Evolutionary conservation across 2,113 vertebrate genomes (phyloP), one percentile per base, ranked within the genome.

Genomic region (Poicephalus gulielmi): DNA sequence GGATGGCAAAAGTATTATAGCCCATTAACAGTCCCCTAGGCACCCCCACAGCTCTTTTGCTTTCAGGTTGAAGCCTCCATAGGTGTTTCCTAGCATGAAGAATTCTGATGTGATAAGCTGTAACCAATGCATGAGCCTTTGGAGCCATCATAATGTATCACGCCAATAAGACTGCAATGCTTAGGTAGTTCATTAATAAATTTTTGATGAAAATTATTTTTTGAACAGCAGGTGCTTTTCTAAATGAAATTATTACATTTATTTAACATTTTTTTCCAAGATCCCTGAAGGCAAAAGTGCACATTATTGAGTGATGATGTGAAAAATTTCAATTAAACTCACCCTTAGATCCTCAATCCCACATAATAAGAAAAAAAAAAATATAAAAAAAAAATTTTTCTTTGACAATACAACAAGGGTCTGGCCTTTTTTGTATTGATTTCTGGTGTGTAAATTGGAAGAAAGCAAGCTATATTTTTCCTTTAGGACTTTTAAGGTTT

Each of bases 161-260:
- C 46, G 59, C 19, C 83, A 94, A 60, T n/a, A 90, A 35, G 22
- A 63, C 28, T 80, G 27, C 69, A 57, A 50, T 67, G 62, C 23
- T 88, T 93, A 77, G 44, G 53, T 90, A 88, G 16, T 74, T 33
- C 66, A 62, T 95, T 92, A 96, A 91, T 96, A 91, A 82, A 74
- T 86, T 91, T 92, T 94, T 93, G 49, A 92, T 95, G 74, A 90
- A 88, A 83, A 94, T 86, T 88, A 67, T 95, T 84, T 96, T 87
- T 93, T 87, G 17, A 69, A 66, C 92, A 96, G 84, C 73, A 90
- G 83, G 73, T 92, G 62, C 25, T 85, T 94, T 95, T 92, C 76
- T 90, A 92, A 94, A 84, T 94, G 47, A 94, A 97, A 91, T 90
- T 86, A 96, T 39, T 39, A 39, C 37, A 39, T 39, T 39, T 39